phyloP scores from a whole-genome alignment of 2,888 invertebrate genomes.

The Myopa testacea region DNA sequence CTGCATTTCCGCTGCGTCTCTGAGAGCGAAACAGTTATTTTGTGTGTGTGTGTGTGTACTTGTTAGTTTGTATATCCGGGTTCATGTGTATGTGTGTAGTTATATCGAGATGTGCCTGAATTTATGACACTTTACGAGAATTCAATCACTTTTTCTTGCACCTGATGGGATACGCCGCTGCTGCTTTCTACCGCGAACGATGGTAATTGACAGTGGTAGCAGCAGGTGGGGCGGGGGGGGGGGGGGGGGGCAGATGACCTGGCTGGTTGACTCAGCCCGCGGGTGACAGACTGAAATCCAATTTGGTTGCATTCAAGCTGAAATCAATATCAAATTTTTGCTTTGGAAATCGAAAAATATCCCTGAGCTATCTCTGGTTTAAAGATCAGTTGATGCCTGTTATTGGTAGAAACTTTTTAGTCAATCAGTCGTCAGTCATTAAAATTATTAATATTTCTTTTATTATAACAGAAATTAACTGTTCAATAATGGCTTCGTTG shows the following conservation, averaged over 20 bases:
- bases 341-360: conserved; percentile 10
- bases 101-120: background rate
- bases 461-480: too few relatives aligned
- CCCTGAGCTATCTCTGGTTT: background rate
- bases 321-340: background rate
- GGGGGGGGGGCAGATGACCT: background rate
- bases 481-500: too few relatives aligned
- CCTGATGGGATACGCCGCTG: background rate
- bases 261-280: background rate
- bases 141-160: conserved; percentile 20
- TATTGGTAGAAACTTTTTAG: too few relatives aligned
- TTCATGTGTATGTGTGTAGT: background rate
- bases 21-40: background rate
- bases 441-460: too few relatives aligned
- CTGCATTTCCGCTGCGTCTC: background rate
- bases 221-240: background rate
- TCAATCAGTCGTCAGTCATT: too few relatives aligned
- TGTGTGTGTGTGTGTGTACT: background rate
- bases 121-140: conserved; percentile 22
- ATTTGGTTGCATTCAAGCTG: background rate
- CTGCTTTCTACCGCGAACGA: background rate
- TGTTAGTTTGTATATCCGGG: background rate
- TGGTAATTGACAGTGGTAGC: background rate
- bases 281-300: background rate
- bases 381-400: too few relatives aligned